Evolutionary conservation across 2,113 vertebrate genomes (phyloP).

Genomic region (Pelecanoides urinatrix): DNA sequence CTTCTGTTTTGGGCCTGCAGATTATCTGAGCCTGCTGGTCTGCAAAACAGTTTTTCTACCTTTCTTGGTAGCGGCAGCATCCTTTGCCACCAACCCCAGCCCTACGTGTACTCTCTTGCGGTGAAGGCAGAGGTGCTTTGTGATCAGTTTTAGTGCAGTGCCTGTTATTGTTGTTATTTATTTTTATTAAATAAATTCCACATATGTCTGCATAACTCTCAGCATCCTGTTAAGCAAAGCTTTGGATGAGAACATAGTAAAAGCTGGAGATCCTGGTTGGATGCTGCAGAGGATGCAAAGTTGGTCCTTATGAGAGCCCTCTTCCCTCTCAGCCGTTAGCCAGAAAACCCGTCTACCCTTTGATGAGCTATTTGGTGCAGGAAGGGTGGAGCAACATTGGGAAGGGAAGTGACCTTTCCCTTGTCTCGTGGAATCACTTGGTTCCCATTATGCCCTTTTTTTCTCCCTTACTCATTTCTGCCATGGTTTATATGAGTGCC

Average conservation of each 20-base stretch:
- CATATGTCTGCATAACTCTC: background rate
- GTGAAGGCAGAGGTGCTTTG: background rate
- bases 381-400: constrained; percentile 6
- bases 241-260: background rate
- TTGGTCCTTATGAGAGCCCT: constrained; percentile 7
- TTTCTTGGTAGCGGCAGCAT: background rate
- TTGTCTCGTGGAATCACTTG: constrained; percentile 55
- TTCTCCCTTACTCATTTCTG: constrained; percentile 22
- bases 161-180: background rate
- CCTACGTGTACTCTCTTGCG: background rate
- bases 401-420: constrained; percentile 63
- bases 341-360: constrained; percentile 40
- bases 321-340: background rate
- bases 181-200: background rate
- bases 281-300: background rate
- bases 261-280: constrained; percentile 33
- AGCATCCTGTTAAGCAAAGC: constrained; percentile 43
- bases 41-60: background rate
- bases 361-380: background rate
- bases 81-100: background rate
- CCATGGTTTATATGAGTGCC: constrained; percentile 46
- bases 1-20: background rate
- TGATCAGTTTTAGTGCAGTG: background rate
- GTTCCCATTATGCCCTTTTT: background rate
- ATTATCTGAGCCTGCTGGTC: background rate